phyloP scores from a whole-genome alignment of 2,888 invertebrate species.

The Cataglyphis rosenhaueri region DNA sequence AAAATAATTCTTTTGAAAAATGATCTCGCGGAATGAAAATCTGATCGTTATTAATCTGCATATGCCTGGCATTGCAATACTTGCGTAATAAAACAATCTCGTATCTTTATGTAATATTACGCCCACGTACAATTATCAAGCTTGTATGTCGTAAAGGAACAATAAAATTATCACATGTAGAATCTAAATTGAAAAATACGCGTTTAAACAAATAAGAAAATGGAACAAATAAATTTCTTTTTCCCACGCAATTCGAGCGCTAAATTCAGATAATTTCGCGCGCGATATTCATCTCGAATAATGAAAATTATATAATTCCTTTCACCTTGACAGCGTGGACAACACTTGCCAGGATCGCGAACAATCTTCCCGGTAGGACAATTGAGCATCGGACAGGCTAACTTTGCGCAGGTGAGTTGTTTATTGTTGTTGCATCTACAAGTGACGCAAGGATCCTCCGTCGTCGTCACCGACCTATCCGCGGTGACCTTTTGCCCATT shows the following conservation, averaged over 20 bases:
- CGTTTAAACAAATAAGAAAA: not conserved
- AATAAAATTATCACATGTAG: conserved; percentile 5
- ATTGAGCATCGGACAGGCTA: conserved; percentile 95
- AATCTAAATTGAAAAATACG: not conserved
- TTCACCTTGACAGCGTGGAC: conserved; percentile 88
- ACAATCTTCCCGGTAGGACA: conserved; percentile 91
- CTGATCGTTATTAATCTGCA: conserved; percentile 16
- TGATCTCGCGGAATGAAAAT: conserved; percentile 20
- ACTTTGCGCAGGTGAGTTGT: conserved; percentile 92
- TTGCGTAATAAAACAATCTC: conserved; percentile 20
- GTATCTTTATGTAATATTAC: conserved; percentile 25
- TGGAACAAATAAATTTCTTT: not conserved
- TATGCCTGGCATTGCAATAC: not conserved
- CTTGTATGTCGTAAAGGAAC: not conserved
- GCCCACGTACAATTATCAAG: not conserved
- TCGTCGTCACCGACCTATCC: conserved; percentile 91
- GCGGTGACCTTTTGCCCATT: conserved; percentile 94
- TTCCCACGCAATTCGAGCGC: not conserved
- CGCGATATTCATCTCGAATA: conserved; percentile 20
- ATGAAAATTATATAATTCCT: conserved; percentile 19
- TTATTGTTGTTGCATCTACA: conserved; percentile 91
- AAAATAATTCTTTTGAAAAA: conserved; percentile 26
- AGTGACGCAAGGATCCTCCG: conserved; percentile 94
- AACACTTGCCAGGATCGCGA: conserved; percentile 93
- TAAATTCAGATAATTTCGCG: conserved; percentile 11